phyloP scores from a whole-genome alignment of 2,888 invertebrate genomes.

The Tachystola acroxantha region DNA sequence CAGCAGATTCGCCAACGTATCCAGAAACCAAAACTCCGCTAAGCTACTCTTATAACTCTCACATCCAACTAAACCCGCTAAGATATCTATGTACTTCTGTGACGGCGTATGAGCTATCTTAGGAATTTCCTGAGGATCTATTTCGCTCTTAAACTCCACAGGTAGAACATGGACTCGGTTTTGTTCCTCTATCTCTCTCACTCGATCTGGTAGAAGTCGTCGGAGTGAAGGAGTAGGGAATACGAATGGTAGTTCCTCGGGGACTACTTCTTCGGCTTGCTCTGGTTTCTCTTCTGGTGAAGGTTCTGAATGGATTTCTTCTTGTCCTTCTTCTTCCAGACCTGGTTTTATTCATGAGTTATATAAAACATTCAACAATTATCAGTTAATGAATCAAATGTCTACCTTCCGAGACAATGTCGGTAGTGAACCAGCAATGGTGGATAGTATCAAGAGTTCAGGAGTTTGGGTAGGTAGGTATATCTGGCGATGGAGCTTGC shows the following conservation, averaged over 20 bases:
- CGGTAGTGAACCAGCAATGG: too few relatives aligned
- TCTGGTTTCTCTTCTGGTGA: slow-evolving; percentile 23
- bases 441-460: too few relatives aligned
- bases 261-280: slow-evolving; percentile 16
- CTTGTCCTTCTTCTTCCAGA: slow-evolving; percentile 19
- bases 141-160: slow-evolving; percentile 39
- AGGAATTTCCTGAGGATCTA: slow-evolving; percentile 51
- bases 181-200: slow-evolving; percentile 40
- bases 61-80: slow-evolving; percentile 58
- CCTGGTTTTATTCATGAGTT: too few relatives aligned
- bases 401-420: too few relatives aligned
- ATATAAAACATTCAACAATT: too few relatives aligned
- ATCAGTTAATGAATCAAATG: too few relatives aligned
- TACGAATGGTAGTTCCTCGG: slow-evolving; percentile 32
- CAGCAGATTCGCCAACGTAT: slow-evolving; percentile 61
- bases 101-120: slow-evolving; percentile 45
- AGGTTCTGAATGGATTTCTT: slow-evolving; percentile 21
- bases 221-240: slow-evolving; percentile 59
- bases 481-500: too few relatives aligned
- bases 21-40: slow-evolving; percentile 74
- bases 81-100: slow-evolving; percentile 54
- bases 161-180: slow-evolving; percentile 59
- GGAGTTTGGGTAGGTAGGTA: too few relatives aligned
- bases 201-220: slow-evolving; percentile 40
- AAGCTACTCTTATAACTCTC: slow-evolving; percentile 51